phyloP scores from a whole-genome alignment of 2,888 invertebrate genomes.

The Apocheima hispidaria region DNA sequence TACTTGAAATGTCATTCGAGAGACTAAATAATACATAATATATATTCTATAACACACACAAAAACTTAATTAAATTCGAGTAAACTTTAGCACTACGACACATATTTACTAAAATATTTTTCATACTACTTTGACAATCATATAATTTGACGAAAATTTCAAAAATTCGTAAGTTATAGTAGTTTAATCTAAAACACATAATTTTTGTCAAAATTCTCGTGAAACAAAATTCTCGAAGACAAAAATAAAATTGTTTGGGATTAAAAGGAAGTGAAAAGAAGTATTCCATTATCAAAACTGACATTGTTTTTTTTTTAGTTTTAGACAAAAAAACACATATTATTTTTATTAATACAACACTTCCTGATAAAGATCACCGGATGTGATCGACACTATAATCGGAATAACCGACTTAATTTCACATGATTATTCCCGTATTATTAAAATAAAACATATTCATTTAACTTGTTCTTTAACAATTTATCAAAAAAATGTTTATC shows the following conservation, averaged over 20 bases:
- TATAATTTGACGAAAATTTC: conserved; percentile 30
- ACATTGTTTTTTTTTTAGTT: too few species aligned
- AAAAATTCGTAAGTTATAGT: conserved; percentile 14
- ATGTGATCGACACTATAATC: too few species aligned
- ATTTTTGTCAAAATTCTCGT: neutral
- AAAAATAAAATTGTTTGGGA: neutral
- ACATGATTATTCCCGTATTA: too few species aligned
- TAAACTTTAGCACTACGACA: conserved; percentile 35
- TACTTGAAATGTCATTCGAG: conserved; percentile 29
- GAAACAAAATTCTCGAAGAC: neutral
- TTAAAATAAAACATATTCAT: neutral
- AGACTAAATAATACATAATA: conserved; percentile 24
- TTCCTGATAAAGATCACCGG: too few species aligned
- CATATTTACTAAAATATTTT: conserved; percentile 29
- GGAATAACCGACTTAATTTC: too few species aligned
- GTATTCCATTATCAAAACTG: too few species aligned
- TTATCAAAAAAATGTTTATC: neutral
- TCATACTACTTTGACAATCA: conserved; percentile 13
- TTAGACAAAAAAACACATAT: too few species aligned
- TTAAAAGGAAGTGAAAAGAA: too few species aligned
- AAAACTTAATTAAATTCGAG: conserved; percentile 43
- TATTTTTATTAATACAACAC: too few species aligned
- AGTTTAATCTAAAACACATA: neutral
- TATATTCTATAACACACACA: conserved; percentile 30
- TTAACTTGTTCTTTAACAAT: neutral